A percentile compares a stretch with the other conserved stretches of the same genome.
phyloP scores from a whole-genome alignment of 2,113 vertebrate species.

The Colinus virginianus region DNA sequence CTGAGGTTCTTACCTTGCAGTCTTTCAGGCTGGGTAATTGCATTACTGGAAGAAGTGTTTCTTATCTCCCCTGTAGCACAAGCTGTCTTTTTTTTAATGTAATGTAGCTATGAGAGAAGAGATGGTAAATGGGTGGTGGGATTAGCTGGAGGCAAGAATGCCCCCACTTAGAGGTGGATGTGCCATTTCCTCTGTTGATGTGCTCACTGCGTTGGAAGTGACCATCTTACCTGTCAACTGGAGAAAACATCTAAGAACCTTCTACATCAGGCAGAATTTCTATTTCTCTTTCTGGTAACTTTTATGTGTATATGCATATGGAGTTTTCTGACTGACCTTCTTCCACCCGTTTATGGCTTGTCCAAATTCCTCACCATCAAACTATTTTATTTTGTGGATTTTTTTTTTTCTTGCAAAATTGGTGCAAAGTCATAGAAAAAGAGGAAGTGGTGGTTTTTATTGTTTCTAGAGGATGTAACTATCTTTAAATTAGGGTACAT shows the following conservation, averaged over 20 bases:
- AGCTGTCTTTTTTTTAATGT: constrained; percentile 1
- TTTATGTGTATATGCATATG: background rate
- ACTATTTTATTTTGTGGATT: background rate
- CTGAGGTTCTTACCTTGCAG: constrained; percentile 11
- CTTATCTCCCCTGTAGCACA: background rate
- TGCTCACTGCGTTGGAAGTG: background rate
- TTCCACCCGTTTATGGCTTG: background rate
- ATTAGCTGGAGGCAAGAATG: background rate
- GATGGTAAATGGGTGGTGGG: background rate
- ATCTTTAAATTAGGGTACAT: background rate
- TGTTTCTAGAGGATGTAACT: background rate
- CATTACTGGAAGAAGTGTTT: constrained; percentile 32
- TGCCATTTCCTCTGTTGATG: background rate
- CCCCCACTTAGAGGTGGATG: background rate
- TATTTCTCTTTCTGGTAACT: background rate
- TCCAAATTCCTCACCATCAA: background rate
- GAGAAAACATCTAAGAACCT: background rate
- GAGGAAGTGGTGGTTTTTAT: background rate
- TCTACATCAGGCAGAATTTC: background rate
- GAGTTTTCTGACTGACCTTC: background rate
- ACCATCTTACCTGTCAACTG: background rate
- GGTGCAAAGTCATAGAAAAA: background rate
- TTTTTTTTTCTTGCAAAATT: background rate
- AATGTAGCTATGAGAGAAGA: background rate
- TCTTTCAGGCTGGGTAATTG: constrained; percentile 15